phyloP scores from a whole-genome alignment of 2,113 vertebrate species.

The Gasterosteus aculeatus region DNA sequence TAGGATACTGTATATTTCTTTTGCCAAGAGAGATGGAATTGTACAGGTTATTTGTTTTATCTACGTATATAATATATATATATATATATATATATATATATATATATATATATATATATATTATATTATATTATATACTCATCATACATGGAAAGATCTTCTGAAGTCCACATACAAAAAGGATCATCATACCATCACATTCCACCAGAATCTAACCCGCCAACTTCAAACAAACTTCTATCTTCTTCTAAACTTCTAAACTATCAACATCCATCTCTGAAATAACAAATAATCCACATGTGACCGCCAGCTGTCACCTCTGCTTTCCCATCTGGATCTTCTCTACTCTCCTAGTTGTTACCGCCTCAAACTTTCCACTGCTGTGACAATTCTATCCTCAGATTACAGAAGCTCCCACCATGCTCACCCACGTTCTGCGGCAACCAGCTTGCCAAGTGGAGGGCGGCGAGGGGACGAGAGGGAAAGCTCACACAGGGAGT shows the following conservation, averaged over 20 bases:
- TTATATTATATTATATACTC: conserved; percentile 39
- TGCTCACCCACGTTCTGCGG: conserved; percentile 83
- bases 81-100: background rate
- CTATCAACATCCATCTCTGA: conserved; percentile 77
- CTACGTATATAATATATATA: background rate
- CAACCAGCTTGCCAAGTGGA: conserved; percentile 81
- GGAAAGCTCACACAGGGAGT: conserved; percentile 85
- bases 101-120: background rate
- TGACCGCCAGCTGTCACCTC: conserved; percentile 72
- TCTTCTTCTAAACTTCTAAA: conserved; percentile 7
- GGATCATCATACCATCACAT: conserved; percentile 77
- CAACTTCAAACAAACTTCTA: conserved; percentile 63
- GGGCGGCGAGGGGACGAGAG: conserved; percentile 88
- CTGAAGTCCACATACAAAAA: conserved; percentile 63
- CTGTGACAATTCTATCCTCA: conserved; percentile 89
- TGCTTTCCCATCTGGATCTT: conserved; percentile 80
- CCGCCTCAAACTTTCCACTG: conserved; percentile 80
- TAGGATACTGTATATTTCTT: conserved; percentile 53
- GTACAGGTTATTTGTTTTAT: conserved; percentile 49
- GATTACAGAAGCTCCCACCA: conserved; percentile 94
- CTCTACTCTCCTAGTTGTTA: conserved; percentile 67
- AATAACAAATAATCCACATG: conserved; percentile 69
- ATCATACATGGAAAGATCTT: conserved; percentile 66
- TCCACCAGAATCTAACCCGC: conserved; percentile 73
- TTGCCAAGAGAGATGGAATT: conserved; percentile 47